These are phyloP conservation scores for Mormyrops attenuatus DNA, from an alignment of 2,797 vertebrate genomes.

Conservation along the genomic window DNA sequence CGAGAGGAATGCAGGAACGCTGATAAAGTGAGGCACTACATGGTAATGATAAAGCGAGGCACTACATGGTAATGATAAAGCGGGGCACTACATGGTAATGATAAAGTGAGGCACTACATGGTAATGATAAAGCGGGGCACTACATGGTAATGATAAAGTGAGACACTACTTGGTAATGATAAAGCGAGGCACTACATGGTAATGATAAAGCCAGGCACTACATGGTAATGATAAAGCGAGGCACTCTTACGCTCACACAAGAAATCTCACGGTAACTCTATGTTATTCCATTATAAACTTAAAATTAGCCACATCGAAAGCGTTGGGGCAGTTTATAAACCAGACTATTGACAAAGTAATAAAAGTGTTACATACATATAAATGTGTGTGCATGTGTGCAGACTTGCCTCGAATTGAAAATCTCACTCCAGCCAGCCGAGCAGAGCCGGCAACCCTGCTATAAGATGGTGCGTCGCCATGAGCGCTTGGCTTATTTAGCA, in stretches of 20 bases:
- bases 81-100: background rate
- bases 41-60: background rate
- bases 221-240: no score
- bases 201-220: no score
- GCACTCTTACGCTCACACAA: background rate
- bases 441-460: background rate
- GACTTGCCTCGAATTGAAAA: background rate
- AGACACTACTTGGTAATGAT: background rate
- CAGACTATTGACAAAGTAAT: background rate
- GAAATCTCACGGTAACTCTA: background rate
- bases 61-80: background rate
- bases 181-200: background rate
- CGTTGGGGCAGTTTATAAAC: background rate
- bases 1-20: background rate
- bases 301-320: background rate
- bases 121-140: background rate
- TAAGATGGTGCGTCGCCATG: background rate
- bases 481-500: background rate
- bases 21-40: background rate
- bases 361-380: background rate
- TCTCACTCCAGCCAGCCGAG: background rate
- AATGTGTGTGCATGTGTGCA: background rate
- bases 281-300: background rate
- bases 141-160: background rate
- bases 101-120: background rate